A percentile compares a stretch with the other conserved stretches of the same genome.
Evolutionary conservation across 1,140 invertebrate genomes (phyloP).

Genomic region (Elysia chlorotica): DNA sequence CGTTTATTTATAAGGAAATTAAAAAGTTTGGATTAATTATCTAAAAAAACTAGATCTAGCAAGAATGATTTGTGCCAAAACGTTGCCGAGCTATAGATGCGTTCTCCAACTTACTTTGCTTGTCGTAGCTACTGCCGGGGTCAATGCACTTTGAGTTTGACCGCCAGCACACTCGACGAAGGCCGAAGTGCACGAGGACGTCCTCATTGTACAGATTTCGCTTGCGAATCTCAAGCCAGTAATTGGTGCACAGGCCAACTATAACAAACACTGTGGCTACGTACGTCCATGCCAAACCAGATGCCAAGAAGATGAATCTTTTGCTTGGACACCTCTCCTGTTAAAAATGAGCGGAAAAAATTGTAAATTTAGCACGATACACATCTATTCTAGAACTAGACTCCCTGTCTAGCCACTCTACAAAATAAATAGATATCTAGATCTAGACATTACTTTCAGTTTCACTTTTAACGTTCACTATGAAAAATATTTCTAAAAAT

Average conservation of each 20-base stretch:
- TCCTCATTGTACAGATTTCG: constrained; percentile 8
- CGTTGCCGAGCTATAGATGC: not conserved
- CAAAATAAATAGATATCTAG: too few species aligned
- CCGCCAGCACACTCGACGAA: constrained; percentile 10
- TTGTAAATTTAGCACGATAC: too few species aligned
- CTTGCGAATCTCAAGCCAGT: constrained; percentile 12
- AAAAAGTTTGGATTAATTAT: too few species aligned
- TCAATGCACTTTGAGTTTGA: not conserved
- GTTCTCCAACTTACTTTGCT: constrained; percentile 3
- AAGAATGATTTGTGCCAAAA: not conserved
- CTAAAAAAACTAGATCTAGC: not conserved
- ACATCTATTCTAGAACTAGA: too few species aligned
- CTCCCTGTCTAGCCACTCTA: too few species aligned
- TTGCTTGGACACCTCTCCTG: too few species aligned
- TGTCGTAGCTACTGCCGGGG: constrained; percentile 5
- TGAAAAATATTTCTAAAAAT: too few species aligned
- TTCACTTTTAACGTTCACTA: too few species aligned
- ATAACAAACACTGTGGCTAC: not conserved
- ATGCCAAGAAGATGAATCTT: not conserved
- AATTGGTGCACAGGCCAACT: constrained; percentile 12
- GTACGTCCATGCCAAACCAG: not conserved
- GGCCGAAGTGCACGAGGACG: constrained; percentile 1
- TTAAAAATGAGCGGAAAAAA: too few species aligned
- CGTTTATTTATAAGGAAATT: not conserved
- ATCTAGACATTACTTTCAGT: too few species aligned